Base-by-base conservation (phyloP, 2,888 invertebrate species). In the Drosophila pseudotalamancana region DNA sequence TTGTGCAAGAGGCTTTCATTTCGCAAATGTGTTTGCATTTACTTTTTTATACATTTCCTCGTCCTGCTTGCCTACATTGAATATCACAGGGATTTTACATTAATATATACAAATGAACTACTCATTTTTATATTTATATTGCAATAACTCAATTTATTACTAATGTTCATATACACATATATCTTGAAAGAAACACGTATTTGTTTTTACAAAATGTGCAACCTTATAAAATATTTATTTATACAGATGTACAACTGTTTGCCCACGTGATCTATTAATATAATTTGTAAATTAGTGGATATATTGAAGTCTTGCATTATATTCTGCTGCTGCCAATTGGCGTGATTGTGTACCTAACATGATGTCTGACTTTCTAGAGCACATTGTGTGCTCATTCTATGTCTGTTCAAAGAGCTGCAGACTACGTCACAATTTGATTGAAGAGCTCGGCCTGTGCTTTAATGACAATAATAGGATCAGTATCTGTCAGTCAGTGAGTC, bases 341-440 rank as follows among this genome's bases (percentile, higher is more conserved):
- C 23, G 14, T 31, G 35, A 55, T 56, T 56, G 32, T 19, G 18
- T 46, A 23, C 25, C 25, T n/a, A 9, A 16, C 29, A 42, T 45
- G 18, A 11, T 23, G 51, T 27, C 21, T 60, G 25, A 16, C 14
- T 31, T 19, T 61, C 34, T 31, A 18, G 23, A 11, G 12, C 23
- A 18, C 12, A n/a, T 45, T 48, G n/a, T 31, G 23, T 14, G 31
- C 51, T 49, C 43, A 54, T 55, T 66, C 59, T 50, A 55, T 48
- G 55, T 4, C 42, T 45, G 29, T 50, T 45, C 23, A 57, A 53
- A 59, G 43, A 56, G 55, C 59, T 37, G 51, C 62, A 55, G 78
- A 42, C 78, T 37, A 66, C 73, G 77, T 78, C 71, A 72, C 42
- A 34, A 68, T 62, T 66, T 76, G 73, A 85, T 85, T 72, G 66